Base-by-base conservation (phyloP, 2,113 vertebrate species). In the Melospiza georgiana region DNA sequence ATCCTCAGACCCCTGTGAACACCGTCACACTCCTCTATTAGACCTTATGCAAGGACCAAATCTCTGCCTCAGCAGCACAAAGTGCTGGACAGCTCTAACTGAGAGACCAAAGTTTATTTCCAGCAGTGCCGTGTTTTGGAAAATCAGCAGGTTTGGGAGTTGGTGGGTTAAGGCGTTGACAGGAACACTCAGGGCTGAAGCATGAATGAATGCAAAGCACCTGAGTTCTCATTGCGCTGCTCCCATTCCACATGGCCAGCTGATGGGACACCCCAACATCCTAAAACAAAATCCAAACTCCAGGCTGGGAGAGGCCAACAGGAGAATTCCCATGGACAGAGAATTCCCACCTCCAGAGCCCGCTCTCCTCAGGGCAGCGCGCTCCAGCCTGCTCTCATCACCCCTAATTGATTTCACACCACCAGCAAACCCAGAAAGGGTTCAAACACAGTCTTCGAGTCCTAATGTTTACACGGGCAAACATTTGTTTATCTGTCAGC, bases 401-500 rank as follows among this genome's bases (percentile, higher is more conserved):
- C 10, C 49, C 35, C 54, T 90, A 91, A 95, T 76, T 92, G 90
- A 89, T 95, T 96, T 62, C 35, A 78, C 37, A 74, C 15, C 28
- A 54, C 65, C n/a, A 65, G 37, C 18, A 89, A 92, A 87, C n/a
- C 4, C 55, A 41, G 61, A 66, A 66, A 46, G 52, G 81, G 37
- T 43, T 87, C 83, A 68, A 92, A 94, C 33, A n/a, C 44, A 37
- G 11, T 65, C 79, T 81, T 86, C n/a, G 59, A 92, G 66, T 49
- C 79, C 80, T 51, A 84, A 87, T 90, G 93, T 90, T 96, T 90
- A 88, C 93, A 90, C 1, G 51, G 57, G 76, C 65, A 92, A 93
- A 84, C 85, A 75, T 90, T 88, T 94, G 92, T 97, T 94, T 94
- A 72, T 95, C 83, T 84, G 95, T 51, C 86, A 95, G 83, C 92